phyloP scores from a whole-genome alignment of 1,140 invertebrate species.

The Sycophaga agraensis region DNA sequence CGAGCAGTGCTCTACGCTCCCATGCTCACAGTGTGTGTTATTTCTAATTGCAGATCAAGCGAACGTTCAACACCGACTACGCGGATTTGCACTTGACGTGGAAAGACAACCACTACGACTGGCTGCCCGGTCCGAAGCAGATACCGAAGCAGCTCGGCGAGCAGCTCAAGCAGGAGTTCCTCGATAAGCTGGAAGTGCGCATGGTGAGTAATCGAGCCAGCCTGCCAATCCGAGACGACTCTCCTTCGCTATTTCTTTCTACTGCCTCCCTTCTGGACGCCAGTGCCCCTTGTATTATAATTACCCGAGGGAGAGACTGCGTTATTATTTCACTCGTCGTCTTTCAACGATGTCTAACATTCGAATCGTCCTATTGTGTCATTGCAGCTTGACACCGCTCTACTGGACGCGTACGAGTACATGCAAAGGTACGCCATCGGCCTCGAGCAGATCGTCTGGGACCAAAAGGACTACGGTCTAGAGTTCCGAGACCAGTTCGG shows the following conservation, averaged over 20 bases:
- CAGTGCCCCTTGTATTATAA: too few species aligned
- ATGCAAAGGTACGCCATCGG: conserved; percentile 69
- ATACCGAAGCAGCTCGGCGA: conserved; percentile 60
- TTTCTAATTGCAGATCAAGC: conserved; percentile 51
- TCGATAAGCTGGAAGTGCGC: conserved; percentile 55
- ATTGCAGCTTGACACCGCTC: conserved; percentile 57
- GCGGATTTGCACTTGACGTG: conserved; percentile 52
- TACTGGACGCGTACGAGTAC: conserved; percentile 62
- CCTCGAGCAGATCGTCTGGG: conserved; percentile 67
- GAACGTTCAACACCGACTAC: conserved; percentile 58
- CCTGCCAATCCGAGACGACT: not conserved
- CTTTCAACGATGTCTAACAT: too few species aligned
- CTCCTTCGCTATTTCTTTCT: not conserved
- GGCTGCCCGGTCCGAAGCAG: conserved; percentile 54
- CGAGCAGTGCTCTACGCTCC: too few species aligned
- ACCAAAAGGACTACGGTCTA: conserved; percentile 59
- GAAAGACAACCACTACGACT: conserved; percentile 57
- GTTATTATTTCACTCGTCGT: too few species aligned
- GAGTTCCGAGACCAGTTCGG: conserved; percentile 61
- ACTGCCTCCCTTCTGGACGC: too few species aligned
- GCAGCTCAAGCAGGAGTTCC: conserved; percentile 46
- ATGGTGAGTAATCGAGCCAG: conserved; percentile 34
- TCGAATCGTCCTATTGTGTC: too few species aligned
- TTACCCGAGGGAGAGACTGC: too few species aligned
- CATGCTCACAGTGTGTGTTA: conserved; percentile 16